Evolutionary conservation across 2,888 invertebrate genomes (phyloP).

Genomic region (Ormyrus pomaceus): DNA sequence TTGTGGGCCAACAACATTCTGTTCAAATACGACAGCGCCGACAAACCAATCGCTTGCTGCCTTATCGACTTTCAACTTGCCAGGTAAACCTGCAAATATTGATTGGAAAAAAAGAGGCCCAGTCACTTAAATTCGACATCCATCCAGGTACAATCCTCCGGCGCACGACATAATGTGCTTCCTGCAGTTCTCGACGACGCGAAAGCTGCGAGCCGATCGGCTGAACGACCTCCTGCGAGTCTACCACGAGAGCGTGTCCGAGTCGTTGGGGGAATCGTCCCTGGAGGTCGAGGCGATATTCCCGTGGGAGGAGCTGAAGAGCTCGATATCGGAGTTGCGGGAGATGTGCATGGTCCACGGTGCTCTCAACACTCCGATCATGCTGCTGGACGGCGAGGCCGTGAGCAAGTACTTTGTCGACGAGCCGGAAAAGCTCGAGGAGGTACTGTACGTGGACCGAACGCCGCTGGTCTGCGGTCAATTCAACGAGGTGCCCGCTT

Average conservation of each 20-base stretch:
- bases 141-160: constrained; percentile 67
- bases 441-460: constrained; percentile 64
- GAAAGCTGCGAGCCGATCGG: constrained; percentile 62
- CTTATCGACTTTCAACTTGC: constrained; percentile 76
- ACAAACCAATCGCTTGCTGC: constrained; percentile 67
- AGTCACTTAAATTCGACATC: background rate
- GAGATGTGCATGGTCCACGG: constrained; percentile 63
- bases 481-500: constrained; percentile 59
- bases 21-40: constrained; percentile 67
- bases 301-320: constrained; percentile 62
- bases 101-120: constrained; percentile 60
- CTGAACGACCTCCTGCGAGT: constrained; percentile 63
- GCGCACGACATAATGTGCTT: constrained; percentile 71
- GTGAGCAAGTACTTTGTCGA: constrained; percentile 63
- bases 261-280: constrained; percentile 56
- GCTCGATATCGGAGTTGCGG: constrained; percentile 64
- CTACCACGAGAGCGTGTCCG: constrained; percentile 65
- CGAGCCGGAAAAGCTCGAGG: constrained; percentile 61
- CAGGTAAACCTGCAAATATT: constrained; percentile 75
- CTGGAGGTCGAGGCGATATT: constrained; percentile 59
- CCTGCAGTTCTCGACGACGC: constrained; percentile 69
- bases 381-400: constrained; percentile 63
- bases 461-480: constrained; percentile 64
- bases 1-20: constrained; percentile 74
- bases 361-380: constrained; percentile 65